Conservation (phyloP, 1,140 invertebrate species). For the Drosophila mojavensis region DNA sequence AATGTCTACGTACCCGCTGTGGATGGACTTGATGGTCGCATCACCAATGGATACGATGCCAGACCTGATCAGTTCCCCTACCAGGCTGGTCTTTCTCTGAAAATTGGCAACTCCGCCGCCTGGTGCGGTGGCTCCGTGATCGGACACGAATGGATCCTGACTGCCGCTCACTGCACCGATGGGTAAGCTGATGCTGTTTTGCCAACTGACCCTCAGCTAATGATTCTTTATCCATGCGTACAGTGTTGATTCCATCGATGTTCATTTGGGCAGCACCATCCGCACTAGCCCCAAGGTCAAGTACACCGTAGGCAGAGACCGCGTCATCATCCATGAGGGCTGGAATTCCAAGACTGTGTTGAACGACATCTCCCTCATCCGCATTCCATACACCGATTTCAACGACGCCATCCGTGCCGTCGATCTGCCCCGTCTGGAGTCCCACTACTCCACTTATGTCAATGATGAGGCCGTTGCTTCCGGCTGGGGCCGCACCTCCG, state of each 20-base stretch:
- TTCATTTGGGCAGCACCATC: constrained; percentile 58
- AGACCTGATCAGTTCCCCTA: constrained; percentile 78
- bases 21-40: constrained; percentile 63
- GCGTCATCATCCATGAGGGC: constrained; percentile 82
- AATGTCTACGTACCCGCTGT: constrained; percentile 45
- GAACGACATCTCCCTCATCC: constrained; percentile 85
- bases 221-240: not conserved
- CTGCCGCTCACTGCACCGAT: constrained; percentile 86
- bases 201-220: not conserved
- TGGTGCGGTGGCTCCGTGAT: constrained; percentile 86
- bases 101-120: constrained; percentile 52
- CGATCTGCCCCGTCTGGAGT: constrained; percentile 48
- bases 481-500: constrained; percentile 78
- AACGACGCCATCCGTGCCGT: constrained; percentile 54
- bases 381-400: constrained; percentile 70
- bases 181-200: constrained; percentile 44
- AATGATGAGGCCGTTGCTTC: constrained; percentile 64
- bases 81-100: constrained; percentile 78
- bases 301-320: constrained; percentile 52
- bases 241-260: constrained; percentile 62
- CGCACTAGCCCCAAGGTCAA: constrained; percentile 63
- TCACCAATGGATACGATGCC: constrained; percentile 79
- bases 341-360: constrained; percentile 84
- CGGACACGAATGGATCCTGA: constrained; percentile 85
- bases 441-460: constrained; percentile 51